Conservation (phyloP, 1,140 invertebrate species). For the Delia radicum region DNA sequence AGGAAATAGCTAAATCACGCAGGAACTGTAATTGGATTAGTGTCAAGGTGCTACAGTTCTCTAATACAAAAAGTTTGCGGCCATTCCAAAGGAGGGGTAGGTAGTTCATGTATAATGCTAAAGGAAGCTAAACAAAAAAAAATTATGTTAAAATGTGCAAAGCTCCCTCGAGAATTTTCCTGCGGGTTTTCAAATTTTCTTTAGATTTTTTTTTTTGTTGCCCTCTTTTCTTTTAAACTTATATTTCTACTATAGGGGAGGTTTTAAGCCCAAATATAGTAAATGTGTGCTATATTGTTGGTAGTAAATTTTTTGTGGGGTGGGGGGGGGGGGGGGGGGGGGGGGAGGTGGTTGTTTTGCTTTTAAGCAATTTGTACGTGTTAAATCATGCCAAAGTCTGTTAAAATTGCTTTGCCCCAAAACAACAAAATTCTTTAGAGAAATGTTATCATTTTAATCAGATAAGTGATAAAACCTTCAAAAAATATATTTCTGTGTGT, state of each 20-base stretch:
- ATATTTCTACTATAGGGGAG: conserved; percentile 2
- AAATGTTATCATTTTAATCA: conserved; percentile 16
- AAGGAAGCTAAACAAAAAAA: no score
- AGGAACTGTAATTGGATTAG: conserved; percentile 21
- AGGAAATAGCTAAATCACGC: conserved; percentile 8
- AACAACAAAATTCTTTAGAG: neutral
- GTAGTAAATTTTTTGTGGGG: neutral
- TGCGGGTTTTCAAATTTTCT: neutral
- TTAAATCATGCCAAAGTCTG: neutral
- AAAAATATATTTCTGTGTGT: neutral
- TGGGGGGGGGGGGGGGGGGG: neutral
- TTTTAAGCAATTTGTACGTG: conserved; percentile 20
- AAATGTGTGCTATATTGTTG: neutral
- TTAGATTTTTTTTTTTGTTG: neutral
- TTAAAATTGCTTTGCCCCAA: neutral
- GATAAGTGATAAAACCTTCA: conserved; percentile 15
- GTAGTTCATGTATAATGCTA: no score
- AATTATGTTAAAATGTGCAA: neutral
- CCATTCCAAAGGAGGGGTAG: neutral
- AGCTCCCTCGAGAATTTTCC: neutral
- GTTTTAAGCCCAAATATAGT: neutral
- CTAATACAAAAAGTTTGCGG: neutral
- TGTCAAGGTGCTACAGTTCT: conserved; percentile 10
- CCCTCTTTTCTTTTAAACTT: no score
- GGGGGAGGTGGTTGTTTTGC: neutral